phyloP scores from a whole-genome alignment of 2,797 vertebrate species.

The Notamacropus eugenii region DNA sequence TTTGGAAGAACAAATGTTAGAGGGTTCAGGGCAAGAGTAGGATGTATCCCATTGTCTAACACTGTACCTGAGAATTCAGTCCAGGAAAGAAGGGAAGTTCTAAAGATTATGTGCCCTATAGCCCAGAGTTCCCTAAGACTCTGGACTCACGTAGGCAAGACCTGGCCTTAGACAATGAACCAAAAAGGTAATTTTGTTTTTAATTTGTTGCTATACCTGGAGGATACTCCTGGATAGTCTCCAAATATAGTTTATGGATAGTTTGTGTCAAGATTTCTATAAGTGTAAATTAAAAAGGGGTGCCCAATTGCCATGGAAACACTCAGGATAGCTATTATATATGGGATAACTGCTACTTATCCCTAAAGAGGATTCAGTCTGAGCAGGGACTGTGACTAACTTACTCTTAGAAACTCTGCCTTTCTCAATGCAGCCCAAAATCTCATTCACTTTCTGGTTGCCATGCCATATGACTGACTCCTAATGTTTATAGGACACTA shows the following conservation, averaged over 20 bases:
- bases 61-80: background rate
- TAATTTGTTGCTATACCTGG: background rate
- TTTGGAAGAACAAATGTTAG: background rate
- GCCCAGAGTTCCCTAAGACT: background rate
- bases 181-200: background rate
- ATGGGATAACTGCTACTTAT: background rate
- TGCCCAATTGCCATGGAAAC: background rate
- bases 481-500: background rate
- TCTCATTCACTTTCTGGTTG: background rate
- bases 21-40: background rate
- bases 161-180: background rate
- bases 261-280: background rate
- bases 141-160: background rate
- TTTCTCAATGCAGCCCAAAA: background rate
- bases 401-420: background rate
- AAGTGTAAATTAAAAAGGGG: background rate
- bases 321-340: background rate
- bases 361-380: background rate
- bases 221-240: background rate
- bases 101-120: background rate
- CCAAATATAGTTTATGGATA: background rate
- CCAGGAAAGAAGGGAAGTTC: background rate
- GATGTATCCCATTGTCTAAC: background rate
- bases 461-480: background rate
- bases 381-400: background rate